These are phyloP conservation scores for Bombus cullumanus DNA, from an alignment of 1,140 invertebrate genomes.

Conservation along the genomic window DNA sequence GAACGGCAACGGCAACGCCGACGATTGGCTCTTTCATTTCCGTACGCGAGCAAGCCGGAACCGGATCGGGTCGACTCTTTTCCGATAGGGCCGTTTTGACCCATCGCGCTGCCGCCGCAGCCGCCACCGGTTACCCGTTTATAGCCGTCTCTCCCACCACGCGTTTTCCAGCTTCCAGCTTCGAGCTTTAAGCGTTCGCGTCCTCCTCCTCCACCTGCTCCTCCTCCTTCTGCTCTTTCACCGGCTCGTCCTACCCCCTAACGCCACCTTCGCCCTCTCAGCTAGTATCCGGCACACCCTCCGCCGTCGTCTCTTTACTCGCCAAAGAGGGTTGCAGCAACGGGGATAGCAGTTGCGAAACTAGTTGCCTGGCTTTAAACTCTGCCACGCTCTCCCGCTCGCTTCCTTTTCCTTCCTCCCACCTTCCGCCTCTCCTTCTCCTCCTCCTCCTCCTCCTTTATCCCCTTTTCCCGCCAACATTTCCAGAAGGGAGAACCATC, in stretches of 20 bases:
- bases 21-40: conserved; percentile 66
- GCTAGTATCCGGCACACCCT: conserved; percentile 38
- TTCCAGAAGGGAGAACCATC: conserved; percentile 10
- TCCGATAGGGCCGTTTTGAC: conserved; percentile 58
- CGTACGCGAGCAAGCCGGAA: conserved; percentile 62
- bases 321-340: conserved; percentile 37
- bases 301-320: conserved; percentile 37
- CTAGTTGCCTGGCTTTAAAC: conserved; percentile 67
- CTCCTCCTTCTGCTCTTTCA: conserved; percentile 4
- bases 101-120: conserved; percentile 25
- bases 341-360: conserved; percentile 58
- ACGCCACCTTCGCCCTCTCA: conserved; percentile 32
- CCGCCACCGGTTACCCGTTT: not conserved
- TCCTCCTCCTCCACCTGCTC: not conserved
- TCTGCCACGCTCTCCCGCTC: conserved; percentile 23
- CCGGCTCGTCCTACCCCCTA: not conserved
- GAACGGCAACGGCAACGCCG: not conserved
- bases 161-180: conserved; percentile 15
- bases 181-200: conserved; percentile 37
- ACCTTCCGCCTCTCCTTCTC: not conserved
- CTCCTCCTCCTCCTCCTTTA: too few relatives aligned
- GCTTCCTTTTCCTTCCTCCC: not conserved
- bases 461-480: not conserved
- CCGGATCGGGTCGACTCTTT: conserved; percentile 55
- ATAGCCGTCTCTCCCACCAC: conserved; percentile 19